Evolutionary conservation across 2,113 vertebrate species (phyloP), one percentile per base, ranked within the genome.

Genomic region (Prionailurus viverrinus): DNA sequence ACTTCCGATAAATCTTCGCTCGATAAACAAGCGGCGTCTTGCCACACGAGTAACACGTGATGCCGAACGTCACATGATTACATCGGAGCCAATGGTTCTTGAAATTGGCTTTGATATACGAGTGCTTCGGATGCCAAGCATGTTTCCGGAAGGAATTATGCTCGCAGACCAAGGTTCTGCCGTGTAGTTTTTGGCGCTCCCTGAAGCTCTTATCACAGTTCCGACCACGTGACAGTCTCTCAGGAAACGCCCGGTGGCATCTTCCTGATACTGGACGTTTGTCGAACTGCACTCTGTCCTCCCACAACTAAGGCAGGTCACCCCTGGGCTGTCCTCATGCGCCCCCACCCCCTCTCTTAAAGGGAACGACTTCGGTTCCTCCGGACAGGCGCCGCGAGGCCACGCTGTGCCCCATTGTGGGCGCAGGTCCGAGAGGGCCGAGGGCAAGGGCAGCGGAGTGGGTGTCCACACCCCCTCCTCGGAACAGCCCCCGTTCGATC

Each of bases 241-340:
- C 7, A 7, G 63, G 27, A 39, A 25, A 69, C 4, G 41, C 69
- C 31, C 0, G 1, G 0, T 4, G 55, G 66, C 27, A 0, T 45
- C 61, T 25, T 68, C 27, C 65, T 39, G 81, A 11, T 19, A 13
- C 25, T 3, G 4, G 31, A n/a, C 1, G 0, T 69, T 12, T 66
- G 2, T 0, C 4, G 19, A 53, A 9, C 45, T 25, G 0, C 1
- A 0, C 61, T 39, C 29, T 51, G 33, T 91, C 58, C 74, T 55
- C 29, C 83, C 65, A 7, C 71, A 14, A 0, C 14, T 4, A 18
- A 0, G 2, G n/a, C 41, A 19, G 31, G 25, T 18, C 73, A 13
- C 23, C 39, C 0, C 31, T 51, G 48, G 45, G 13, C 0, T 27
- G 65, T 18, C 74, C 39, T 66, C 82, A 1, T 0, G 55, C 16